Base-by-base conservation (phyloP, 2,797 vertebrate species). In the Anas flavirostris region DNA sequence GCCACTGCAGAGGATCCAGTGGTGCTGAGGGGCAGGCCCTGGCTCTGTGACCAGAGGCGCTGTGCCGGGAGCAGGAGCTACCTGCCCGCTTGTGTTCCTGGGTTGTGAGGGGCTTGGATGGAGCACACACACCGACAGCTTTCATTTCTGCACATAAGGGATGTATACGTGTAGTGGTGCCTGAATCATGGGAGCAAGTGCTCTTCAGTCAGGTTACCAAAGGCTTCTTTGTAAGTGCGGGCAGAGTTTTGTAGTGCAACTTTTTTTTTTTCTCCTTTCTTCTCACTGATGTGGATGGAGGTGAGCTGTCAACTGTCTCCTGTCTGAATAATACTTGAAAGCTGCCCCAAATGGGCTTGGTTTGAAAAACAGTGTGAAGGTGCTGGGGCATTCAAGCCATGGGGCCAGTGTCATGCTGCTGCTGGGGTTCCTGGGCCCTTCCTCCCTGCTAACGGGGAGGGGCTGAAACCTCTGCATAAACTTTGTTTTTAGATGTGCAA, bases 1-100 rank as follows among this genome's bases (percentile, higher is more conserved):
- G 70, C 55, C 48, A 52, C 76, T 93, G 53, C 82, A 79, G 86
- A 80, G 84, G 84, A 91, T 94, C 91, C 82, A 81, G 64, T 21
- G 33, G n/a, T 15, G 50, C 50, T 28, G 50, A 28, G 26, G 50
- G 50, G 50, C 50, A 15, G 15, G 50, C 50, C 25, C 2, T 28
- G 50, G 50, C 15, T 52, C 50, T 0, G 3, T 52, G 50, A 52
- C 26, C 50, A 28, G 50, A 52, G 50, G 8, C 26, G 9, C 50
- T 28, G n/a, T 93, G 53, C 67, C 56, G 77, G 60, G 69, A 63
- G 59, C 84, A 55, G 73, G 62, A 55, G 11, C 2, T 28, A 70
- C 58, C 77, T 60, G 52, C 29, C 84, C 41, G 14, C 10, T 44
- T 16, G 66, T 50, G 16, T 58, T 69, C 46, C 46, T 16, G 33